Conservation (phyloP, 2,888 invertebrate species). For the Drosophila prolongata region DNA sequence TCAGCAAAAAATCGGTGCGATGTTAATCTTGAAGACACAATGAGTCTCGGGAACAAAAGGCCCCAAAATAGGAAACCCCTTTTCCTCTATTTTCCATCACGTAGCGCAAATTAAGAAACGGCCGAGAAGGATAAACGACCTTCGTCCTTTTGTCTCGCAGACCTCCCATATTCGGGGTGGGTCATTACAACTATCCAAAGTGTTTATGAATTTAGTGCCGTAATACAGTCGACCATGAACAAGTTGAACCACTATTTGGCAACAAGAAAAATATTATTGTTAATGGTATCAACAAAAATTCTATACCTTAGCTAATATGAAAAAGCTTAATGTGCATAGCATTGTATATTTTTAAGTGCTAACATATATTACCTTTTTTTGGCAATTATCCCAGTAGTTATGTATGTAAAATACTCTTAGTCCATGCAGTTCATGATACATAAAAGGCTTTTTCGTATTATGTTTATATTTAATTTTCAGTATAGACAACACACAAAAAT, state of each 20-base stretch:
- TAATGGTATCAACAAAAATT: too few species aligned
- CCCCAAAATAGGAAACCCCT: slow-evolving; percentile 8
- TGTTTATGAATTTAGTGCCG: slow-evolving; percentile 78
- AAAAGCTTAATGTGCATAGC: too few species aligned
- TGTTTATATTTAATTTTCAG: too few species aligned
- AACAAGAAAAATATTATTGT: too few species aligned
- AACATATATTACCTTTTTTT: too few species aligned
- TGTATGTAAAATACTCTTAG: too few species aligned
- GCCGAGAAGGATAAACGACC: slow-evolving; percentile 38
- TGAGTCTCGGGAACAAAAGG: slow-evolving; percentile 57
- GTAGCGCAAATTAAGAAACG: slow-evolving; percentile 65
- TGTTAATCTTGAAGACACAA: slow-evolving; percentile 75
- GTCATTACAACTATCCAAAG: slow-evolving; percentile 74
- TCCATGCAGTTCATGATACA: too few species aligned
- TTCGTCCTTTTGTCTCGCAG: slow-evolving; percentile 68
- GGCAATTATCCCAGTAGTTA: too few species aligned
- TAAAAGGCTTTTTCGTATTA: too few species aligned
- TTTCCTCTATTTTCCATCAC: slow-evolving; percentile 50
- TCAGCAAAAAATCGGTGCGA: slow-evolving; percentile 53
- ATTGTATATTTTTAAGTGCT: too few species aligned
- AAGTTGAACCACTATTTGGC: neutral
- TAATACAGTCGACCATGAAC: slow-evolving; percentile 5
- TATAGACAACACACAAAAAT: too few species aligned
- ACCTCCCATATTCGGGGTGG: slow-evolving; percentile 44
- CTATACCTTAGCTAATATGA: too few species aligned